Evolutionary conservation across 2,797 vertebrate genomes (phyloP), one percentile per base, ranked within the genome.

Genomic region (Setipinna tenuifilis): DNA sequence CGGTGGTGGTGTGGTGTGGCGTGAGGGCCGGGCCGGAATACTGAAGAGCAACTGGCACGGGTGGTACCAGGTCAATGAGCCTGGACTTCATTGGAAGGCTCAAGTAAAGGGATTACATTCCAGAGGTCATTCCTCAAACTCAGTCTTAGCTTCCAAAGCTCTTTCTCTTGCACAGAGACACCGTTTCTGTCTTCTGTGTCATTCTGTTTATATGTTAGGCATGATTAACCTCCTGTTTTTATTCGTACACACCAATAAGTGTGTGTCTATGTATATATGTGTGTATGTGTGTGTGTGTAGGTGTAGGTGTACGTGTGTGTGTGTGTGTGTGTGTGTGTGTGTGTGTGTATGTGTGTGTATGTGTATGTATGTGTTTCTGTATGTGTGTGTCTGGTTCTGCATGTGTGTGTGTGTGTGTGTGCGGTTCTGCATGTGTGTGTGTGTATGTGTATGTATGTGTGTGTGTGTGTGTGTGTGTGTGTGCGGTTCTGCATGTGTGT

Each of bases 41-140:
- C 71, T 35, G 19, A 16, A 75, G 17, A 78, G 31, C 71, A 44
- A 41, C 21, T 31, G 41, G 71, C 35, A 7, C 31, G 7, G 17
- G 17, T 5, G 31, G 71, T 21, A 41, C 71, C 71, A 78, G 71
- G 35, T 78, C 71, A 78, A 41, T 44, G 31, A 44, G 71, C 35
- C 71, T 44, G 71, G 71, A 17, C 71, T 78, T 44, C 44, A 78
- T 78, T 78, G 71, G 71, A 78, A 2, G 71, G 71, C 71, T 78
- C 71, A 78, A 44, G 71, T 44, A 78, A 78, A 19, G 35, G 71
- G 71, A 78, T 78, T 78, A 78, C 71, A 78, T 78, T 78, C 71
- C 71, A 19, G 71, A 78, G 71, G 71, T 78, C 71, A 78, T 44
- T 78, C 71, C 71, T 78, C 31, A 78, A 78, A 44, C 71, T 19